Conservation (phyloP, 1,140 invertebrate species). For the Lerema accius region DNA sequence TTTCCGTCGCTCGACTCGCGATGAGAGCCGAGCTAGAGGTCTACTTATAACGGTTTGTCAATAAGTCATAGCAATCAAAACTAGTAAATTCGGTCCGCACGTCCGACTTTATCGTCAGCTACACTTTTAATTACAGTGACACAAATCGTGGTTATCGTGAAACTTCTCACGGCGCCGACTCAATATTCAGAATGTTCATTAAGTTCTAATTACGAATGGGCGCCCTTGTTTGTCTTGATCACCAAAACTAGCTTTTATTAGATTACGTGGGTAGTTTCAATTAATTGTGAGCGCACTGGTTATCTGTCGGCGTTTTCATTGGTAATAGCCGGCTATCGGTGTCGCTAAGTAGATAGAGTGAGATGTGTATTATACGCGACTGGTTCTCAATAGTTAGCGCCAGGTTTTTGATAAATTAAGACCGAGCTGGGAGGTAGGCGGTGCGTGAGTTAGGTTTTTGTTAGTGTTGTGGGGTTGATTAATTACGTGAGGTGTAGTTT, state of each 20-base stretch:
- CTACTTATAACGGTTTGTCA: conserved; percentile 55
- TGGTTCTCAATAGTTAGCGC: conserved; percentile 58
- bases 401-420: conserved; percentile 51
- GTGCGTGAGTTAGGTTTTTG: conserved; percentile 40
- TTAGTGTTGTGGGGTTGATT: conserved; percentile 39
- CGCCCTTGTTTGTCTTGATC: conserved; percentile 80
- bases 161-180: conserved; percentile 79
- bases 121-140: conserved; percentile 81
- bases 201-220: conserved; percentile 81
- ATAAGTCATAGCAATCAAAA: conserved; percentile 69
- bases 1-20: conserved; percentile 38
- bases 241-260: conserved; percentile 80
- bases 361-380: conserved; percentile 63
- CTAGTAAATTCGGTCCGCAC: conserved; percentile 69
- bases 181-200: conserved; percentile 80
- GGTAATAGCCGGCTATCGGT: conserved; percentile 75
- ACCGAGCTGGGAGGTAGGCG: conserved; percentile 40
- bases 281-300: conserved; percentile 75
- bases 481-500: conserved; percentile 32
- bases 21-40: conserved; percentile 38
- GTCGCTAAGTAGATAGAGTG: conserved; percentile 72
- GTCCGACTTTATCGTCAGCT: conserved; percentile 73
- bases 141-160: conserved; percentile 78
- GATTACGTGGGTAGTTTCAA: conserved; percentile 82
- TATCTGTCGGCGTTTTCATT: conserved; percentile 74